Conservation (phyloP, 2,113 vertebrate species). For the Bothrops jararaca region DNA sequence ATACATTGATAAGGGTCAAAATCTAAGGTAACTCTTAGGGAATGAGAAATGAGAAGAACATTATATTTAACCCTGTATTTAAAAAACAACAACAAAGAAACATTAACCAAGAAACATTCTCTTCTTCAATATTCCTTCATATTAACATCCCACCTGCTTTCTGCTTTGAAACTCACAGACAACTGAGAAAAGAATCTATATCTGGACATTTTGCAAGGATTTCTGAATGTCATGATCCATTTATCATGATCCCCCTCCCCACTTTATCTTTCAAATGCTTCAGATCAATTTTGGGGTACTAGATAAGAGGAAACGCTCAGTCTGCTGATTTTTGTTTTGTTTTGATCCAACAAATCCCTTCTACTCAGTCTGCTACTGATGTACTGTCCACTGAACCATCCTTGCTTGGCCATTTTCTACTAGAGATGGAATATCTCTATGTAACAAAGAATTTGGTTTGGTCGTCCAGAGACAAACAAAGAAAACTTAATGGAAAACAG, state of each 20-base stretch:
- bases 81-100: neutral
- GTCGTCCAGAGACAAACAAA: conserved; percentile 29
- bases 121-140: neutral
- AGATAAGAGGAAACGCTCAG: neutral
- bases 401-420: neutral
- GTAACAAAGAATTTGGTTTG: neutral
- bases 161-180: neutral
- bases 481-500: neutral
- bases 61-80: neutral
- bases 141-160: neutral
- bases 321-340: neutral
- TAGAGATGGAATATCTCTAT: neutral
- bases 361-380: neutral
- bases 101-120: neutral
- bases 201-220: neutral
- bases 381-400: neutral
- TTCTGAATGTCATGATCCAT: neutral
- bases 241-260: neutral
- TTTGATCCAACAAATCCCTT: accelerated
- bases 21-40: neutral
- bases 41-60: neutral
- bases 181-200: neutral
- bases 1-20: neutral
- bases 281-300: neutral
- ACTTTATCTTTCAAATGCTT: neutral